These are phyloP conservation scores for Neodiprion fabricii DNA, from an alignment of 1,140 invertebrate species.

Conservation along the genomic window DNA sequence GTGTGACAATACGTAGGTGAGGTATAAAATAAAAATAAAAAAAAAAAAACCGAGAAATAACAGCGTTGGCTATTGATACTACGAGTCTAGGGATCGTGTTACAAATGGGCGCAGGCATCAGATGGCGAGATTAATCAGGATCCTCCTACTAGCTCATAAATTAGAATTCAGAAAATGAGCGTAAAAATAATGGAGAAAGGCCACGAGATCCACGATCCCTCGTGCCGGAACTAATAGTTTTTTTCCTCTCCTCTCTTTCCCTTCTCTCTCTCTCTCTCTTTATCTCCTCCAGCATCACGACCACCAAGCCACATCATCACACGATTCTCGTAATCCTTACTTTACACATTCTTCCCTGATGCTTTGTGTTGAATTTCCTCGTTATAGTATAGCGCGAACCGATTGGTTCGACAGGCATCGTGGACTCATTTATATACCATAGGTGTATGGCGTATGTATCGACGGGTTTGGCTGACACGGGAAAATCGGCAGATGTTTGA, in stretches of 20 bases:
- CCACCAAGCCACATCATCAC: no score
- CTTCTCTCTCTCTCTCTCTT: neutral
- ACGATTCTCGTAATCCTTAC: no score
- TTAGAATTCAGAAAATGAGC: slow-evolving; percentile 26
- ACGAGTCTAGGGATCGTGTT: no score
- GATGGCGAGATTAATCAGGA: slow-evolving; percentile 4
- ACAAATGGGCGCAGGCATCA: neutral
- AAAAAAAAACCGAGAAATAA: no score
- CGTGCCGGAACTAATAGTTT: neutral
- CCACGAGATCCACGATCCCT: no score
- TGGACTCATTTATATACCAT: slow-evolving; percentile 36
- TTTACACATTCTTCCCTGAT: no score
- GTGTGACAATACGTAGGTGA: no score
- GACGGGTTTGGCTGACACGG: neutral
- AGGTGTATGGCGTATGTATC: neutral
- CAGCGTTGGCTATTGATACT: no score
- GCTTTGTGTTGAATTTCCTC: neutral
- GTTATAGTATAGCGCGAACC: slow-evolving; percentile 27
- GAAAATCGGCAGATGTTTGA: slow-evolving; percentile 40
- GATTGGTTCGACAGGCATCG: slow-evolving; percentile 53
- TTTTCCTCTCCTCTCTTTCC: neutral
- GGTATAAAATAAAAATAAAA: no score
- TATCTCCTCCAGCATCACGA: neutral
- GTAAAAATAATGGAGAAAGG: neutral
- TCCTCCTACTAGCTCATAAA: slow-evolving; percentile 24